These are phyloP conservation scores for Glandiceps talaboti DNA, from an alignment of 53 echinoderm and acorn worm species.

Conservation along the genomic window DNA sequence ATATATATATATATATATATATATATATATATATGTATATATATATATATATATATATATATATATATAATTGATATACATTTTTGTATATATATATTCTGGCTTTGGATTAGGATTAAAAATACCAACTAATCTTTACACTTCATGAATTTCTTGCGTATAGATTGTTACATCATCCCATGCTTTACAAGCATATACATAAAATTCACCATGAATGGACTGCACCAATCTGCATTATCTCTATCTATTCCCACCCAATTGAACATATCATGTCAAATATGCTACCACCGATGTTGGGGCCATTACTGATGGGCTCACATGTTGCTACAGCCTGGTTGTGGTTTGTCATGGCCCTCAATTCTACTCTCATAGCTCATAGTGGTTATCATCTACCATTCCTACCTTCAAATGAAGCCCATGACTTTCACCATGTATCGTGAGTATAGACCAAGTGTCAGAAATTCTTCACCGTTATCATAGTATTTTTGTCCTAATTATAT, in stretches of 20 bases:
- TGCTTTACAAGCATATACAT: slow-evolving; percentile 52
- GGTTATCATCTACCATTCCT: slow-evolving; percentile 76
- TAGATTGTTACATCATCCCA: slow-evolving; percentile 52
- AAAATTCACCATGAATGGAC: slow-evolving; percentile 87
- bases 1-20: too few relatives aligned
- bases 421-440: slow-evolving; percentile 80
- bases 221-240: slow-evolving; percentile 47
- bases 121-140: too few relatives aligned
- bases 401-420: slow-evolving; percentile 67
- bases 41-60: too few relatives aligned
- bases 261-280: slow-evolving; percentile 54
- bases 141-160: too few relatives aligned
- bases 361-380: slow-evolving; percentile 35
- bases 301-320: slow-evolving; percentile 59
- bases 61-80: background rate
- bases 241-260: slow-evolving; percentile 51
- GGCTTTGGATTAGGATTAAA: too few relatives aligned
- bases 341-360: slow-evolving; percentile 33
- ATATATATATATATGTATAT: too few relatives aligned
- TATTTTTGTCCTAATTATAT: too few relatives aligned
- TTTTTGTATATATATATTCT: too few relatives aligned
- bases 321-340: slow-evolving; percentile 32
- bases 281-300: slow-evolving; percentile 39
- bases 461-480: too few relatives aligned
- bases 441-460: too few relatives aligned